phyloP scores from a whole-genome alignment of 2,113 vertebrate genomes.

The Sterna hirundo region DNA sequence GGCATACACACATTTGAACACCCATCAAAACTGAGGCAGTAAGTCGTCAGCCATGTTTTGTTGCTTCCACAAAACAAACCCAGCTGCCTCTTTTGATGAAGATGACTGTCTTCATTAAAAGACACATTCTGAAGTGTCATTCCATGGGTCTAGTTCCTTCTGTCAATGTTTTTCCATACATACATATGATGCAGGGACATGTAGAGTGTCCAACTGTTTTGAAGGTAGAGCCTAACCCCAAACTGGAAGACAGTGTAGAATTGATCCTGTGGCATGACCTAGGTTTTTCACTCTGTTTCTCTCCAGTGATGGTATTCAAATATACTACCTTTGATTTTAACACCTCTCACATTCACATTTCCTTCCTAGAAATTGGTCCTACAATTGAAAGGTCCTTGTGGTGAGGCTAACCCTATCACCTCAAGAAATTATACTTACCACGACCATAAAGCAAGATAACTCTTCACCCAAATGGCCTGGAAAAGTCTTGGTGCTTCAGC shows the following conservation, averaged over 20 bases:
- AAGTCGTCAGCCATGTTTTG: not conserved
- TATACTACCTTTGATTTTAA: not conserved
- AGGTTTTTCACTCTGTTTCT: not conserved
- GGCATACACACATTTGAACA: not conserved
- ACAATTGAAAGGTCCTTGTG: not conserved
- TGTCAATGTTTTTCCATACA: not conserved
- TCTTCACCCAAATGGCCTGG: not conserved
- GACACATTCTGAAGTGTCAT: not conserved
- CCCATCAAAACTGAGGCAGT: fast-evolving
- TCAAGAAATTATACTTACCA: not conserved
- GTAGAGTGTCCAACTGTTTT: not conserved
- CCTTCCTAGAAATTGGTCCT: not conserved
- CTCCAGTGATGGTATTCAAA: not conserved
- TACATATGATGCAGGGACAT: not conserved
- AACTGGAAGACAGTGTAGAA: not conserved
- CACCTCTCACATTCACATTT: not conserved
- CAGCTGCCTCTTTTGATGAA: not conserved
- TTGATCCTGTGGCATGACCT: not conserved
- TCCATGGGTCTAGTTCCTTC: not conserved
- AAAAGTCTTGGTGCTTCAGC: not conserved
- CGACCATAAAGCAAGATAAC: not conserved
- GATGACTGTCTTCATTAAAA: not conserved
- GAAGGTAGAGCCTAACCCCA: not conserved
- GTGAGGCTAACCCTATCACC: not conserved
- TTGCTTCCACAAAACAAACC: not conserved